phyloP scores from a whole-genome alignment of 2,113 vertebrate species.

The Sardina pilchardus region DNA sequence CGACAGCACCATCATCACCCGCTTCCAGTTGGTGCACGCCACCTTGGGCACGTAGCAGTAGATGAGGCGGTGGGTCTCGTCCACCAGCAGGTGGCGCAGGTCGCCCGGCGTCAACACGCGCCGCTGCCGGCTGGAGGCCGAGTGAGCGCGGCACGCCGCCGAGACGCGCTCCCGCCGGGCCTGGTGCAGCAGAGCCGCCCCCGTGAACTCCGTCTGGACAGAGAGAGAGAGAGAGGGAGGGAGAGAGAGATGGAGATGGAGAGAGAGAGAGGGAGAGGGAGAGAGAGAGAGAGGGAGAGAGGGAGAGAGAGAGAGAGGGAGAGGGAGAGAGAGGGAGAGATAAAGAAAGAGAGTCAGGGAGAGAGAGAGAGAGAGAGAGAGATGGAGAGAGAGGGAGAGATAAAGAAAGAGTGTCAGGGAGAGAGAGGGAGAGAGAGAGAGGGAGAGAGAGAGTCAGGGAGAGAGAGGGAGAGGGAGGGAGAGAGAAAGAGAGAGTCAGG shows the following conservation, averaged over 20 bases:
- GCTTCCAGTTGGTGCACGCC: slow-evolving; percentile 96
- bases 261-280: neutral
- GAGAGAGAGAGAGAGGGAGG: neutral
- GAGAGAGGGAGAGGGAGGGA: neutral
- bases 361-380: slow-evolving; percentile 1
- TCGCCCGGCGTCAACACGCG: slow-evolving; percentile 88
- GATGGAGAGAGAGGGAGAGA: too few relatives aligned
- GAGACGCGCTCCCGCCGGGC: slow-evolving; percentile 87
- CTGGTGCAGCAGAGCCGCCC: slow-evolving; percentile 85
- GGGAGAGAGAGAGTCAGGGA: too few relatives aligned
- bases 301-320: neutral
- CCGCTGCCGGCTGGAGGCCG: slow-evolving; percentile 82
- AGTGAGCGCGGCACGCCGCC: slow-evolving; percentile 84
- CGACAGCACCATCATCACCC: slow-evolving; percentile 88
- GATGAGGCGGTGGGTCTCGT: slow-evolving; percentile 95
- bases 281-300: neutral
- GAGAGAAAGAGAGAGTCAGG: neutral
- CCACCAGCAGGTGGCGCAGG: slow-evolving; percentile 94
- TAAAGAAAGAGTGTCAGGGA: too few relatives aligned
- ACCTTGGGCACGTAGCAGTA: slow-evolving; percentile 99
- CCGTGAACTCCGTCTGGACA: slow-evolving; percentile 81
- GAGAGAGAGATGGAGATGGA: neutral
- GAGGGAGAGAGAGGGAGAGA: neutral
- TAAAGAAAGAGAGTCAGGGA: neutral
- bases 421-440: slow-evolving; percentile 24